Base-by-base conservation (phyloP, 2,888 invertebrate genomes). In the Lordiphosa andalusiaca region DNA sequence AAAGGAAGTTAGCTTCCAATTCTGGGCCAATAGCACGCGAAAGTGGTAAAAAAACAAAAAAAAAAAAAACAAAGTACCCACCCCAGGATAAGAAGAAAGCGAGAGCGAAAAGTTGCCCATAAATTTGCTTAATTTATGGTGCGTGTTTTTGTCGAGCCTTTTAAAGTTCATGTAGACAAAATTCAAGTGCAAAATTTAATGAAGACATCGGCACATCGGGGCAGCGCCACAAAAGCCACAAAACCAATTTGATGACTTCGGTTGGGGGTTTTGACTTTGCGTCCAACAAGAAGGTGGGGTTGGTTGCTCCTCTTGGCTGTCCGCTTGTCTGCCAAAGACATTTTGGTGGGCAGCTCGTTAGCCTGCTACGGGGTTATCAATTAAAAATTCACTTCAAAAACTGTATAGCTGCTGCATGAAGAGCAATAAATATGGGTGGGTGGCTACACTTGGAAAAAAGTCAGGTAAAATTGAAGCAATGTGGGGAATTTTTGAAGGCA, bases 121-220 rank as follows among this genome's bases (percentile, higher is more conserved):
- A 82, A 77, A 77, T 77, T 78, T 73, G 65, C 65, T 71, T 78
- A 82, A 78, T 82, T 82, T 82, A 82, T 82, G 57, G 47, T 53
- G 54, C 51, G 59, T 56, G 74, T 46, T 58, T 40, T 55, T 42
- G 57, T 21, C 10, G 21, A 21, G 41, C 54, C 58, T 69, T 76
- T 81, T 73, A 77, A 81, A 39, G 13, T 36, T 33, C 9, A 42
- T 16, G 33, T 6, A 30, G 37, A 48, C 12, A 44, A 63, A 60
- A 69, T 54, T 42, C 41, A 63, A 54, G 39, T 47, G 30, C 53
- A 25, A 9, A 10, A 30, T 25, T 12, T 16, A 23, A 60, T 36
- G 48, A 49, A 47, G 40, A 47, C 41, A 36, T 21, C 37, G 42
- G 38, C 21, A 56, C 54, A 41, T 16, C 16, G 54, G 50, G 63